Conservation (phyloP, 2,797 vertebrate genomes). For the Atherinosoma microstoma region DNA sequence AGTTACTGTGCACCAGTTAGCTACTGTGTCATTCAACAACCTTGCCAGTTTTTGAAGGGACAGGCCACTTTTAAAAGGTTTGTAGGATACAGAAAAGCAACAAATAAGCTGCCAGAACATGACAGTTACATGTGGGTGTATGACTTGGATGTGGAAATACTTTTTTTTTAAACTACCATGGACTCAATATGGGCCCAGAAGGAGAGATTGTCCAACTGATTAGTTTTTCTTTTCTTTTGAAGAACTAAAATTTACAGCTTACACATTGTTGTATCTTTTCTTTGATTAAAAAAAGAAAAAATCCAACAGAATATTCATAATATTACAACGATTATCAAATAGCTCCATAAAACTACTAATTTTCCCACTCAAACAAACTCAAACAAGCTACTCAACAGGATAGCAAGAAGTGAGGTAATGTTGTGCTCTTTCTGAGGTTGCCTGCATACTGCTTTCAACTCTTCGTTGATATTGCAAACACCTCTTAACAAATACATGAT, state of each 20-base stretch:
- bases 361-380: background rate
- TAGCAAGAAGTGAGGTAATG: background rate
- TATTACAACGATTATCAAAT: background rate
- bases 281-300: background rate
- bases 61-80: slow-evolving; percentile 37
- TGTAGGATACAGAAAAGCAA: slow-evolving; percentile 46
- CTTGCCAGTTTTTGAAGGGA: slow-evolving; percentile 31
- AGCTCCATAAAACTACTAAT: background rate
- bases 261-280: background rate
- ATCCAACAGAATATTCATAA: background rate
- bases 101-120: slow-evolving; percentile 55
- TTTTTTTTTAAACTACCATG: slow-evolving; percentile 22
- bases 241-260: background rate
- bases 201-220: background rate
- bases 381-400: no score
- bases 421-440: no score
- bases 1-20: slow-evolving; percentile 49
- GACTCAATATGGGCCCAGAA: slow-evolving; percentile 32
- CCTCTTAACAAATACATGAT: background rate
- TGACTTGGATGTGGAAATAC: slow-evolving; percentile 40
- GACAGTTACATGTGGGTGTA: slow-evolving; percentile 40
- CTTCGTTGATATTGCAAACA: background rate
- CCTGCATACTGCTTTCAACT: background rate
- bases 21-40: slow-evolving; percentile 51
- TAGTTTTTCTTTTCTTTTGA: no score